Base-by-base conservation (phyloP, 2,113 vertebrate genomes). In the Antennarius striatus region DNA sequence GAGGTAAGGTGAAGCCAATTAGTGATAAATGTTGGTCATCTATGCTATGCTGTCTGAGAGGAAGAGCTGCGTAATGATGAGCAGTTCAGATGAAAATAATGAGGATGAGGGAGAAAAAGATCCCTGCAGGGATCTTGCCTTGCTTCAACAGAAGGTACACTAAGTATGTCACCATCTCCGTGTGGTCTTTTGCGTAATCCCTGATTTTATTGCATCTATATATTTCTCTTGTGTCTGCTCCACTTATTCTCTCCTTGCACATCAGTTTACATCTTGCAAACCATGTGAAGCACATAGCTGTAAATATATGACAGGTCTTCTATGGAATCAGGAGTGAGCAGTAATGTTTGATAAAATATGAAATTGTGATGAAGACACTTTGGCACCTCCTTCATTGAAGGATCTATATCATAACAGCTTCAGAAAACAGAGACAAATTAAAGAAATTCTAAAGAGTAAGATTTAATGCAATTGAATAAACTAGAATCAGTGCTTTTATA, bases 141-240 rank as follows among this genome's bases (percentile, higher is more conserved):
- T 63, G 29, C 30, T 39, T 63, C 56, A 52, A 13, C 17, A 74
- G 10, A 80, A 71, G 66, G 62, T 65, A 50, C 16, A 12, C 42
- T 57, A 75, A 77, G 57, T 79, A 61, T 82, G 62, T 68, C 71
- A 65, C 69, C 60, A 64, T 75, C 54, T 68, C 67, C n/a, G 45
- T 60, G 45, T 40, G 42, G 30, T 59, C 14, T 59, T 71, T 52
- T 54, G 47, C 53, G 61, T 39, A 51, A 51, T 54, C 40, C 30
- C 67, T 39, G 39, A 55, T 77, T 57, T 50, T 62, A 47, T 7
- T 48, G 40, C 13, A 69, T 63, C 62, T 59, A 42, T 39, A 22
- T 45, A 30, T 53, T 28, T 66, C 13, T 53, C 53, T 17, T 29
- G 12, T 61, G 14, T 60, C 54, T 36, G 53, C 49, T 39, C 10